Evolutionary conservation across 2,888 invertebrate species (phyloP).

Genomic region (Melikaiella ostensackeni): DNA sequence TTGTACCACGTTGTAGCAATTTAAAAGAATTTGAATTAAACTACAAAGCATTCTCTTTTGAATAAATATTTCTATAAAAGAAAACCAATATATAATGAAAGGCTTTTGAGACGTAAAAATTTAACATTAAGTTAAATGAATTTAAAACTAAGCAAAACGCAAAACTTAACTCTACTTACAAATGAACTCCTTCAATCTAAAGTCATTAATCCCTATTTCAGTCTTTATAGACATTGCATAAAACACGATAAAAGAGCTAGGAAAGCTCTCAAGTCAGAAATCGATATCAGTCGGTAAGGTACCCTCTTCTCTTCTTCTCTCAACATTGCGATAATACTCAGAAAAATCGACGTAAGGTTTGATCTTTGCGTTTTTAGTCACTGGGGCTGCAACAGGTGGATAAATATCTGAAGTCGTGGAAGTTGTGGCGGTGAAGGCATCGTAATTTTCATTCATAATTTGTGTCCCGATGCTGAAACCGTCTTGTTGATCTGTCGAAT

Average conservation of each 20-base stretch:
- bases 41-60: too few species aligned
- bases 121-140: not conserved
- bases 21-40: too few species aligned
- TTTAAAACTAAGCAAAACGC: not conserved
- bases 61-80: too few species aligned
- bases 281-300: constrained; percentile 83
- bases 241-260: constrained; percentile 16
- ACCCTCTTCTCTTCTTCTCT: constrained; percentile 83
- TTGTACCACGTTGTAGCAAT: too few species aligned
- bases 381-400: constrained; percentile 73
- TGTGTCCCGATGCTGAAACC: constrained; percentile 58
- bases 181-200: too few species aligned
- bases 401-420: constrained; percentile 74
- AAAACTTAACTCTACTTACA: too few species aligned
- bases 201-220: not conserved
- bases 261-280: constrained; percentile 61
- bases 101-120: not conserved
- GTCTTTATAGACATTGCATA: constrained; percentile 32
- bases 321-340: constrained; percentile 86
- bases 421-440: constrained; percentile 73
- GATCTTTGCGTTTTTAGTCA: constrained; percentile 85
- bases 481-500: constrained; percentile 59
- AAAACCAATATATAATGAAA: too few species aligned
- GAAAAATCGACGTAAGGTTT: constrained; percentile 91
- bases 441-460: constrained; percentile 63